Evolutionary conservation across 2,888 invertebrate genomes (phyloP).

Genomic region (Linnaemya vulpina): DNA sequence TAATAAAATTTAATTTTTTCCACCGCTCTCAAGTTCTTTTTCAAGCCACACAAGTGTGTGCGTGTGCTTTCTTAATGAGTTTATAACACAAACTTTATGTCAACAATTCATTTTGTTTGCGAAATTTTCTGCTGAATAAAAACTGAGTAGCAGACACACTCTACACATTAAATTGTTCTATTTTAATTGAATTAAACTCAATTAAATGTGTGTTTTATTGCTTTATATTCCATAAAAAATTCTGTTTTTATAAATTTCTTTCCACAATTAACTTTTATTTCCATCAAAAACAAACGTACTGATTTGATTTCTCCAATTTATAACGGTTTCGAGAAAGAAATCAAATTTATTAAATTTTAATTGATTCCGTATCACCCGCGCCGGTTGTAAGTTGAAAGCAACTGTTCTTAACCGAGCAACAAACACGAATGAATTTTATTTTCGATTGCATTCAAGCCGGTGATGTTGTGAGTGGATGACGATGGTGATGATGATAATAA

Average conservation of each 20-base stretch:
- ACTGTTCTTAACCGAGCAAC: conserved; percentile 77
- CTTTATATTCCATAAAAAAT: conserved; percentile 7
- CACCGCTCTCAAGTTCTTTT: conserved; percentile 13
- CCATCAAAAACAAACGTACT: conserved; percentile 30
- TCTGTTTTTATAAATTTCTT: background rate
- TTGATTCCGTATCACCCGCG: conserved; percentile 57
- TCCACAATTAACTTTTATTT: background rate
- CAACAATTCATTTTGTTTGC: conserved; percentile 42
- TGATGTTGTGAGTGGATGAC: conserved; percentile 36
- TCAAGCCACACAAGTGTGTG: conserved; percentile 5
- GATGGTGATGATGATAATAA: conserved; percentile 30
- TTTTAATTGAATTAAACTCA: conserved; percentile 69
- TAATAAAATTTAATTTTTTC: conserved; percentile 2
- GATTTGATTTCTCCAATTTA: conserved; percentile 22
- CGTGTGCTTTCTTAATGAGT: conserved; percentile 21
- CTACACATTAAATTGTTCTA: conserved; percentile 37
- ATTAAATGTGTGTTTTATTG: conserved; percentile 44
- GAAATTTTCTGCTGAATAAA: conserved; percentile 20
- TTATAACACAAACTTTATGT: conserved; percentile 16
- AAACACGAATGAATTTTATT: conserved; percentile 76
- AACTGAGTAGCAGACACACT: conserved; percentile 18
- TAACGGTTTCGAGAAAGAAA: conserved; percentile 11
- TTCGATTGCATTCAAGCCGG: conserved; percentile 67
- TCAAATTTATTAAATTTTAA: conserved; percentile 8
- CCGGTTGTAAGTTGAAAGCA: conserved; percentile 69